These are phyloP conservation scores for Atta cephalotes DNA, from an alignment of 1,140 invertebrate genomes.

Conservation along the genomic window DNA sequence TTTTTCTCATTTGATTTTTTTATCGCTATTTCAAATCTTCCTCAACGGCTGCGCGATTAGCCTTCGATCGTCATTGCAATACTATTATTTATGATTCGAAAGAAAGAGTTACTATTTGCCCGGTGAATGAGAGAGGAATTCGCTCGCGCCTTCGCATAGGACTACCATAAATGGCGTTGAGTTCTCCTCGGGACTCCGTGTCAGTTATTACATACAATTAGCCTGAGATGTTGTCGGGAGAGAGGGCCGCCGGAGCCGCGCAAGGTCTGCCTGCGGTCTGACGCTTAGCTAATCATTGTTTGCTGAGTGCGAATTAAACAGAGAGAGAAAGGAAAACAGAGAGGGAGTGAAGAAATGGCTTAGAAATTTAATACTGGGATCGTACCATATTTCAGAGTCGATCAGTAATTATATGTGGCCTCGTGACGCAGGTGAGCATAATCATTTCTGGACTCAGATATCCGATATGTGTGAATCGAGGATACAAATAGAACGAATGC, in stretches of 20 bases:
- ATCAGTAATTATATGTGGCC: slow-evolving; percentile 60
- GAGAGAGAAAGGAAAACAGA: slow-evolving; percentile 10
- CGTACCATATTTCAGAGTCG: slow-evolving; percentile 45
- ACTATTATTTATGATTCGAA: slow-evolving; percentile 12
- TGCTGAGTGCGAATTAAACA: slow-evolving; percentile 63
- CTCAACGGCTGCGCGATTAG: neutral
- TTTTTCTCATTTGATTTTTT: neutral
- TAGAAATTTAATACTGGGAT: slow-evolving; percentile 73
- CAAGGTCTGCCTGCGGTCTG: slow-evolving; percentile 81
- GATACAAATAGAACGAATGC: slow-evolving; percentile 38
- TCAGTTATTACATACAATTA: slow-evolving; percentile 81
- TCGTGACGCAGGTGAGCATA: slow-evolving; percentile 37
- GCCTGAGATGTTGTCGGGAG: slow-evolving; percentile 70
- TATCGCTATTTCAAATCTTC: slow-evolving; percentile 11
- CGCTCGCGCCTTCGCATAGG: slow-evolving; percentile 57
- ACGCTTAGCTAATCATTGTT: slow-evolving; percentile 80
- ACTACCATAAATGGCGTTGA: slow-evolving; percentile 78
- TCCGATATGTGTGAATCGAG: slow-evolving; percentile 29
- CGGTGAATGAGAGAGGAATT: slow-evolving; percentile 53
- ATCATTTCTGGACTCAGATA: slow-evolving; percentile 54
- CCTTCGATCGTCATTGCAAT: slow-evolving; percentile 9
- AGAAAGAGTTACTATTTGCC: slow-evolving; percentile 44
- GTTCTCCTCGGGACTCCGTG: slow-evolving; percentile 70
- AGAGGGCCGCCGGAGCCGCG: slow-evolving; percentile 78
- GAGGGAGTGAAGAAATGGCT: slow-evolving; percentile 60